phyloP scores from a whole-genome alignment of 2,888 invertebrate genomes.

The Drosophila austrosaltans region DNA sequence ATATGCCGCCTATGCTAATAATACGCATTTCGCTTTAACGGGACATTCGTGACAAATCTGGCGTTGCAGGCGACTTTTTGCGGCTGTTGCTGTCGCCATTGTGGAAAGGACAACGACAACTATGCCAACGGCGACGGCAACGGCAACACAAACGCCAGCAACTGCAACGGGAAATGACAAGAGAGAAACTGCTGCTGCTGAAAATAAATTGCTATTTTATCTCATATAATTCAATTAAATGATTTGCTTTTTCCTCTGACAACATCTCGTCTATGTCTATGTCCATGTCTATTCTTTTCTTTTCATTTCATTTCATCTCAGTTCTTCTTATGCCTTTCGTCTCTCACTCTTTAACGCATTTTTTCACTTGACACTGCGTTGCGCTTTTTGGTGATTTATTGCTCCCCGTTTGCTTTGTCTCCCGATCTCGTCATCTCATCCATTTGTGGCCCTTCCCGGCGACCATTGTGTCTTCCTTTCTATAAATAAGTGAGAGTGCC shows the following conservation, averaged over 20 bases:
- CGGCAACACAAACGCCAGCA: slow-evolving; percentile 6
- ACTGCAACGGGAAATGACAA: slow-evolving; percentile 10
- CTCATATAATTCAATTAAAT: slow-evolving; percentile 69
- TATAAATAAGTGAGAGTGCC: slow-evolving; percentile 63
- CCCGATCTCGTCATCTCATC: slow-evolving; percentile 15
- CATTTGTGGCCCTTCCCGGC: slow-evolving; percentile 15
- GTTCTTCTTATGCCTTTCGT: slow-evolving; percentile 19
- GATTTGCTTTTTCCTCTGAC: slow-evolving; percentile 43
- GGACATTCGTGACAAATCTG: slow-evolving; percentile 64
- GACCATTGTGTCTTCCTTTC: slow-evolving; percentile 55
- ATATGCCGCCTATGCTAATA: slow-evolving; percentile 58
- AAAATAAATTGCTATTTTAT: slow-evolving; percentile 69
- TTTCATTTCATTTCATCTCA: not conserved
- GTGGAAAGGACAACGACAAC: slow-evolving; percentile 52
- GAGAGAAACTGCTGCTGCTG: slow-evolving; percentile 11
- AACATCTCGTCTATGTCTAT: slow-evolving; percentile 43
- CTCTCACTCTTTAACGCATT: slow-evolving; percentile 9
- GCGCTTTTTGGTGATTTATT: slow-evolving; percentile 61
- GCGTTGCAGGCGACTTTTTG: slow-evolving; percentile 45
- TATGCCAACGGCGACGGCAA: slow-evolving; percentile 38
- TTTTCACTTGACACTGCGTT: slow-evolving; percentile 50
- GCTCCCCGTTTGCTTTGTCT: slow-evolving; percentile 15
- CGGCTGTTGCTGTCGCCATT: slow-evolving; percentile 56
- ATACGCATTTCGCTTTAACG: slow-evolving; percentile 64
- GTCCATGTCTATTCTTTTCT: slow-evolving; percentile 15